These are phyloP conservation scores for Callocephalon fimbriatum DNA, from an alignment of 2,113 vertebrate genomes.

Conservation along the genomic window DNA sequence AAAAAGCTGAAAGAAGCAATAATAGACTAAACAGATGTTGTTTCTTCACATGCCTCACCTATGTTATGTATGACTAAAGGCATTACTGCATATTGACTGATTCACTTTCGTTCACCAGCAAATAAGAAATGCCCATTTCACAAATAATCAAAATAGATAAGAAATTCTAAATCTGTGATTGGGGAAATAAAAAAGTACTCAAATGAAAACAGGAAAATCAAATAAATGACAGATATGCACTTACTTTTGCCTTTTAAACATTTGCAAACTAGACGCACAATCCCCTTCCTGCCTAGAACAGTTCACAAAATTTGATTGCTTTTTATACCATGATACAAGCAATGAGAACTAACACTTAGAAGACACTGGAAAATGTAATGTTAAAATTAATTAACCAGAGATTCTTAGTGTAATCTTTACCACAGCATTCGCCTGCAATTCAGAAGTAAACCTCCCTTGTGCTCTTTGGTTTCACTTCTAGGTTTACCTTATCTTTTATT, in stretches of 20 bases:
- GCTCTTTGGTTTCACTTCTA: neutral
- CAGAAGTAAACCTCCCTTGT: neutral
- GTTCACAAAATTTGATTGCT: neutral
- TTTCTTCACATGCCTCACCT: neutral
- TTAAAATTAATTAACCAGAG: neutral
- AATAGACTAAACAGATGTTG: neutral
- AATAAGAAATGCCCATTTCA: neutral
- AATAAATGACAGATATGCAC: neutral
- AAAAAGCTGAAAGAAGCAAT: neutral
- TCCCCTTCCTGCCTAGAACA: neutral
- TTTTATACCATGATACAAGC: neutral
- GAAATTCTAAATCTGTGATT: neutral
- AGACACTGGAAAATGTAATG: neutral
- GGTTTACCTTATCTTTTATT: slow-evolving; percentile 96
- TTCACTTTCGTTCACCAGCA: neutral
- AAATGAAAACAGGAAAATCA: neutral
- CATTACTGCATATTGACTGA: neutral
- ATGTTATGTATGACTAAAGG: neutral
- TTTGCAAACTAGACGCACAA: neutral
- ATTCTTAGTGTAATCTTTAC: neutral
- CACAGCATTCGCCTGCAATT: neutral
- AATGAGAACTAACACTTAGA: neutral
- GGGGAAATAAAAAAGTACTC: neutral
- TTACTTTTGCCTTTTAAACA: neutral
- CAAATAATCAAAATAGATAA: neutral